Base-by-base conservation (phyloP, 1,140 invertebrate species). In the Cardiocondyla obscurior region DNA sequence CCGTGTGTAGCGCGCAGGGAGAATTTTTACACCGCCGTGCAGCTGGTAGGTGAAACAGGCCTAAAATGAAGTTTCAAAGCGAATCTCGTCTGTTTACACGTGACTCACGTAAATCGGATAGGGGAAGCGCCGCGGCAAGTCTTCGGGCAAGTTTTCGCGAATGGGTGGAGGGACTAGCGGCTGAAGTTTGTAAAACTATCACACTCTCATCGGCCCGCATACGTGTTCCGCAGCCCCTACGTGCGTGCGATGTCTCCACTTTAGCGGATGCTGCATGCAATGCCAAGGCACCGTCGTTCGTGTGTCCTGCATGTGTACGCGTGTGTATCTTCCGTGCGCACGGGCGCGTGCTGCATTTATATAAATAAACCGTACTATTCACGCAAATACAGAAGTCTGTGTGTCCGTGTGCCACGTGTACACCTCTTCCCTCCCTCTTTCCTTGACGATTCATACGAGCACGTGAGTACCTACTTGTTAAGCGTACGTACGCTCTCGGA, bases 71-170 rank as follows among this genome's bases (percentile, higher is more conserved):
- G 69, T 74, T 74, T 53, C 53, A 30, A 28, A 62, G 79, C 42
- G 30, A 60, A 44, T 36, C 57, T 60, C 79, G 42, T 73, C 69
- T 82, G 67, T 82, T 82, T 82, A 73, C 67, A 49, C 79, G 79
- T 82, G 55, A 82, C 79, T 74, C 69, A 60, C 79, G 79, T 60
- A 82, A 82, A 82, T 82, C 69, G 79, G 53, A 73, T 82, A 74
- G 67, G 39, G 28, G 33, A 53, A 81, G 69, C 39, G 81, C 55
- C n/a, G 69, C 57, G 69, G 39, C 16, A 73, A 82, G 79, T 82
- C 79, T n/a, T 62, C 55, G 42, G 22, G 55, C 69, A 82, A 82
- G 67, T 82, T 82, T 82, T 57, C 65, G 51, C 65, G 69, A 44
- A 73, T 74, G 55, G 55, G 22, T 39, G 42, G 55, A 60, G 79